Evolutionary conservation across 2,113 vertebrate species (phyloP).

Genomic region (Aegithalos caudatus): DNA sequence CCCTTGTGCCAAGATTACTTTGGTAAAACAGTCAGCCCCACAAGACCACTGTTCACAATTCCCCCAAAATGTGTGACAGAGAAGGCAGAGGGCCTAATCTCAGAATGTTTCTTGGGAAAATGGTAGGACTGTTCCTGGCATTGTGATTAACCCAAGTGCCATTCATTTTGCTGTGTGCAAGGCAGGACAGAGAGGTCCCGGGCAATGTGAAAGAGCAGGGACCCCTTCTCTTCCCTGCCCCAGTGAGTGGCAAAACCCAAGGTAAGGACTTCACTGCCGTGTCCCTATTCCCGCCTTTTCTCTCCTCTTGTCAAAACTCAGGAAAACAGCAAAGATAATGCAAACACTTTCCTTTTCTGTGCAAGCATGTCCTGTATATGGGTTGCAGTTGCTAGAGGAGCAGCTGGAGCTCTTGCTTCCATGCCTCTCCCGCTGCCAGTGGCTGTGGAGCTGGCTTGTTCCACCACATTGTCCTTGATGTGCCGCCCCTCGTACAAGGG

Average conservation of each 20-base stretch:
- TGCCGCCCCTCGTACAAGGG: background rate
- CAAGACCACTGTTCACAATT: background rate
- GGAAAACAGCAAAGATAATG: background rate
- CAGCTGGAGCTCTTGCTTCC: background rate
- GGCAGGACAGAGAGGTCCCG: background rate
- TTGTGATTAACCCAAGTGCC: background rate
- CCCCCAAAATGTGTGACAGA: background rate
- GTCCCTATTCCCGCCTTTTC: background rate
- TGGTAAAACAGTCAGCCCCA: background rate
- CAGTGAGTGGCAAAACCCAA: background rate
- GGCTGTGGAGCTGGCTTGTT: background rate
- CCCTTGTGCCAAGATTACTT: background rate
- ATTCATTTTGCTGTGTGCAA: background rate
- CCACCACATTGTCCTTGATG: accelerated
- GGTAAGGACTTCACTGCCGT: background rate
- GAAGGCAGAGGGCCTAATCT: background rate
- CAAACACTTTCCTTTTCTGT: background rate
- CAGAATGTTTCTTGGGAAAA: background rate
- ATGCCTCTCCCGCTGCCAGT: background rate
- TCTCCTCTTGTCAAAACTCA: background rate
- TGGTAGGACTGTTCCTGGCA: background rate
- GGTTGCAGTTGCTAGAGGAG: background rate
- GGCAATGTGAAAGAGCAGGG: background rate
- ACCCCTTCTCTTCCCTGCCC: background rate
- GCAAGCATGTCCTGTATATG: background rate